Evolutionary conservation across 2,888 invertebrate species (phyloP).

Genomic region (Carpatolechia fugitivella): DNA sequence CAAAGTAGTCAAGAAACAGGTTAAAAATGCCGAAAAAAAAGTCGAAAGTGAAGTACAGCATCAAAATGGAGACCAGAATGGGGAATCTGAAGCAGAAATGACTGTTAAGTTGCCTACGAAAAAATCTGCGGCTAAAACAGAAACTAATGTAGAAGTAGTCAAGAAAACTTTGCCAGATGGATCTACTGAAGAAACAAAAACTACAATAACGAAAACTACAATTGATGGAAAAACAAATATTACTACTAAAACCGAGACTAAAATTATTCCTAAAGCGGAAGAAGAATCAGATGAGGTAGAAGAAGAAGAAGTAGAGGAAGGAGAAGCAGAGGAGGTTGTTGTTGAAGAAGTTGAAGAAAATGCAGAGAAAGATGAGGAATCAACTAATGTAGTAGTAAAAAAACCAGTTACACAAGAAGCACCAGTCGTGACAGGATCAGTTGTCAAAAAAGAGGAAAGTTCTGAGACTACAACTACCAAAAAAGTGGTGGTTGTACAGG

Average conservation of each 20-base stretch:
- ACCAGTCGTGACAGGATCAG: conserved; percentile 36
- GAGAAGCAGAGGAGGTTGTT: conserved; percentile 33
- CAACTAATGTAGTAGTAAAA: conserved; percentile 25
- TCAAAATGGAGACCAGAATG: conserved; percentile 60
- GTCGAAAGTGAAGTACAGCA: conserved; percentile 37
- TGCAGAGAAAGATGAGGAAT: conserved; percentile 29
- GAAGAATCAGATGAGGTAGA: conserved; percentile 52
- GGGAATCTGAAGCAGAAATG: conserved; percentile 56
- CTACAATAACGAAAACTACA: conserved; percentile 67
- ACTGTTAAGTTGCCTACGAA: conserved; percentile 62
- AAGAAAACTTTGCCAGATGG: conserved; percentile 65
- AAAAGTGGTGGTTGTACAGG: conserved; percentile 55
- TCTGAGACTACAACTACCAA: conserved; percentile 55
- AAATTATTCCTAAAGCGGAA: conserved; percentile 58
- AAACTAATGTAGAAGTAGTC: conserved; percentile 66
- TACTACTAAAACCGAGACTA: conserved; percentile 66
- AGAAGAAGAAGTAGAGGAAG: conserved; percentile 47
- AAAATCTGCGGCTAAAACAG: conserved; percentile 63
- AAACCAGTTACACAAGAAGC: conserved; percentile 27
- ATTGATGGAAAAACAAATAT: conserved; percentile 68
- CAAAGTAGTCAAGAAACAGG: conserved; percentile 56
- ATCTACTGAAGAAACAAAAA: conserved; percentile 62
- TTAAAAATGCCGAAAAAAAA: conserved; percentile 52
- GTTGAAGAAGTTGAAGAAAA: conserved; percentile 34
- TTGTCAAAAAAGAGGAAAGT: conserved; percentile 57